Percentiles rank a stretch among this genome's conserved stretches.
Evolutionary conservation across 1,140 invertebrate species (phyloP).

Genomic region (Drosophila novamexicana): DNA sequence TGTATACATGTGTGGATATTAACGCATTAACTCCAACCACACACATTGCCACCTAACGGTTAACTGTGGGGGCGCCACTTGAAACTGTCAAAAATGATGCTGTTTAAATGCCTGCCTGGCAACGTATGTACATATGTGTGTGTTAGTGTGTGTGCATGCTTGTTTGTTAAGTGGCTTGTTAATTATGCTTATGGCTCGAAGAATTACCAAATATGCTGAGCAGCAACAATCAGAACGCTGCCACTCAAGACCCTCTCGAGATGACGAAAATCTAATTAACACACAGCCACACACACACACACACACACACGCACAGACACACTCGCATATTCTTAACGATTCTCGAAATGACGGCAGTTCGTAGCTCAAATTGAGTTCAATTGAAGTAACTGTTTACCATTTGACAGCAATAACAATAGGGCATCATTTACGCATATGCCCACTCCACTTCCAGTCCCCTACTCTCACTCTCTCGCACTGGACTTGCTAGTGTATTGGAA

Average conservation of each 20-base stretch:
- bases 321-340: constrained; percentile 35
- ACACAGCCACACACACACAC: constrained; percentile 32
- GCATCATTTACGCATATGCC: constrained; percentile 16
- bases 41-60: constrained; percentile 39
- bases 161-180: constrained; percentile 76
- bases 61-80: constrained; percentile 53
- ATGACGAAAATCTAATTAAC: constrained; percentile 71
- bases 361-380: constrained; percentile 67
- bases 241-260: constrained; percentile 46
- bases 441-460: background rate
- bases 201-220: constrained; percentile 52
- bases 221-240: constrained; percentile 49
- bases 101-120: constrained; percentile 26
- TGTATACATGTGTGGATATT: constrained; percentile 22
- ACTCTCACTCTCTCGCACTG: background rate
- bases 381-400: constrained; percentile 59
- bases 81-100: constrained; percentile 52
- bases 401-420: constrained; percentile 29
- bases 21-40: constrained; percentile 52
- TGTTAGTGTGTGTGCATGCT: constrained; percentile 22
- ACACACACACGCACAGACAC: background rate
- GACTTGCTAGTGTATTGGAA: constrained; percentile 7
- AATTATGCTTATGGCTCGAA: constrained; percentile 64
- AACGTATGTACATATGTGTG: background rate
- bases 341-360: constrained; percentile 16